Percentiles rank a stretch among this genome's conserved stretches.
Evolutionary conservation across 2,888 invertebrate species (phyloP).

Genomic region (Clitarchus hookeri): DNA sequence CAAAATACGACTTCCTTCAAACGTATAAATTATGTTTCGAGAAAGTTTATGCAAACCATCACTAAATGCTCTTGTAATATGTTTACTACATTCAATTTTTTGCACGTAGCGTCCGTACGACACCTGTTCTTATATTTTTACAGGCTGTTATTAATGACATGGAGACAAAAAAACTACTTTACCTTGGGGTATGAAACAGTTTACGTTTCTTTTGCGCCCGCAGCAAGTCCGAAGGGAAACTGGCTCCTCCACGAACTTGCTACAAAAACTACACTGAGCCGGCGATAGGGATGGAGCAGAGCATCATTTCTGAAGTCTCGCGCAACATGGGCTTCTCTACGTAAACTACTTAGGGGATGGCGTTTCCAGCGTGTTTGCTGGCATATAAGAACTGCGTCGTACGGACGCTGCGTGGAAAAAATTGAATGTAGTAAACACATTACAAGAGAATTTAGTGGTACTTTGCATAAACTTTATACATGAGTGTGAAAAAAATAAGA

Average conservation of each 20-base stretch:
- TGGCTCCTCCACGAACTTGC: background rate
- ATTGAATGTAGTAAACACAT: background rate
- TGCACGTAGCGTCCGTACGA: too few species aligned
- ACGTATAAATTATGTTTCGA: too few species aligned
- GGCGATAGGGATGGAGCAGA: too few species aligned
- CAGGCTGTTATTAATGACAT: background rate
- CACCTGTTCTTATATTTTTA: constrained; percentile 2
- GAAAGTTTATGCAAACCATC: too few species aligned
- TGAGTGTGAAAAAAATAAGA: too few species aligned
- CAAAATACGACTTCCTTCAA: too few species aligned
- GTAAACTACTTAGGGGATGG: constrained; percentile 4
- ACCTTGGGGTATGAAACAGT: background rate
- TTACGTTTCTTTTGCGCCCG: background rate
- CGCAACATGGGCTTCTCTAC: too few species aligned
- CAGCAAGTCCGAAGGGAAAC: background rate
- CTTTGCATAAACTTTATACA: background rate
- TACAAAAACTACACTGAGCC: too few species aligned
- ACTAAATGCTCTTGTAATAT: too few species aligned
- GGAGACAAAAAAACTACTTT: background rate
- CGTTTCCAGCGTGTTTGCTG: background rate
- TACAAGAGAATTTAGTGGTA: background rate
- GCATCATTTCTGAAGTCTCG: too few species aligned
- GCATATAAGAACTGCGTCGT: background rate
- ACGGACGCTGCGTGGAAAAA: background rate
- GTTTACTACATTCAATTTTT: too few species aligned